Evolutionary conservation across 2,888 invertebrate genomes (phyloP), one percentile per base, ranked within the genome.

Genomic region (Peribatodes rhomboidaria): DNA sequence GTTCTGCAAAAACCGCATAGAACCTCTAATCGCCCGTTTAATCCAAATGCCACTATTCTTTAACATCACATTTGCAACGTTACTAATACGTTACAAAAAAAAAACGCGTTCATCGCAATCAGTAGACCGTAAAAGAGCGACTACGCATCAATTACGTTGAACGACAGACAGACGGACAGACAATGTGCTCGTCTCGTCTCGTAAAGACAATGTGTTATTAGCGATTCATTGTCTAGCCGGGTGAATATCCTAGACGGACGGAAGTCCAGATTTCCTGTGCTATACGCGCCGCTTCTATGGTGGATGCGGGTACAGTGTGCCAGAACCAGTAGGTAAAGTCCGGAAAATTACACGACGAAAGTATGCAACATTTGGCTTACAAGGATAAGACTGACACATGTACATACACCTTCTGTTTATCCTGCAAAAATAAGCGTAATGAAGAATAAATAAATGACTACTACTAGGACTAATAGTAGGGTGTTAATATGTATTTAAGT

Each of bases 221-320:
- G 81, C 80, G 77, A 84, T 81, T 85, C 85, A 89, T 87, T 83
- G 88, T 90, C 85, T 88, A 86, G 88, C 81, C 86, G 80, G 87
- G 86, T 88, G 84, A 90, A 90, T 83, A 89, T 89, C 87, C 89
- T 90, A 92, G 89, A 86, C 88, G 84, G 80, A 65, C 91, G 92
- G 92, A 92, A 89, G 92, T 87, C 76, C 76, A 88, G 91, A 89
- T 91, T 88, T 92, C 92, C 92, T 88, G 92, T 83, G 77, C 79
- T 84, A 77, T 84, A 84, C 74, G 74, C 71, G 79, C 67, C 72
- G 57, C 68, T 61, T 72, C 72, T 73, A 74, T 76, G 72, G 71
- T 67, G 39, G 35, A 49, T 50, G 27, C 41, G 47, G 55, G 16
- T 57, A 66, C 59, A 67, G 68, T 53, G 50, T 57, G 49, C 14